These are phyloP conservation scores for Pristionchus arcanus DNA, from an alignment of 2,888 invertebrate species.

Conservation along the genomic window DNA sequence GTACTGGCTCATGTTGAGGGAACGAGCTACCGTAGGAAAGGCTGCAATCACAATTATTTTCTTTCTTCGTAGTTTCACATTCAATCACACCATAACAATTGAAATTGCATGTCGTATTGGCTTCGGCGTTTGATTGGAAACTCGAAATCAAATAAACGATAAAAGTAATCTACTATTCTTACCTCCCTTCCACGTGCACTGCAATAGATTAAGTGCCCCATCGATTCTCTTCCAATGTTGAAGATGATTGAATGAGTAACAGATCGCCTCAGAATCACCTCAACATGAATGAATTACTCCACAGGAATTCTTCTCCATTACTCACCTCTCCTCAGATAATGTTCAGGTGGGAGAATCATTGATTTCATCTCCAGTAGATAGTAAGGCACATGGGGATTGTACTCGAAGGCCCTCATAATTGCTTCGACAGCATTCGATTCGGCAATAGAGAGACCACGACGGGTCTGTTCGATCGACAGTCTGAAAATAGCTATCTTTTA, in stretches of 20 bases:
- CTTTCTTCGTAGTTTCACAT: background rate
- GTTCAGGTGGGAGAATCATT: slow-evolving; percentile 95
- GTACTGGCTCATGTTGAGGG: slow-evolving; percentile 81
- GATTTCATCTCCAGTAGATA: slow-evolving; percentile 89
- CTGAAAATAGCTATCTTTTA: slow-evolving; percentile 57
- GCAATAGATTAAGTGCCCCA: slow-evolving; percentile 92
- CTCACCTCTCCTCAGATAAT: slow-evolving; percentile 85
- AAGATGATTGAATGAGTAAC: slow-evolving; percentile 96
- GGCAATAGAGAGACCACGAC: slow-evolving; percentile 87
- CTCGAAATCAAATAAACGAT: background rate
- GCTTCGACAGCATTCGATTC: slow-evolving; percentile 91
- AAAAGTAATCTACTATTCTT: slow-evolving; percentile 62
- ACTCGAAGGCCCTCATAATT: slow-evolving; percentile 95
- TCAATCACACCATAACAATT: background rate
- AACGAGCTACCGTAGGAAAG: slow-evolving; percentile 49
- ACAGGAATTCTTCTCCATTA: no score
- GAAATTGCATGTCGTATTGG: background rate
- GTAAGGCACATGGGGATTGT: slow-evolving; percentile 91
- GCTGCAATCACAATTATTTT: slow-evolving; percentile 14
- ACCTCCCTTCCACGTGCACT: slow-evolving; percentile 94
- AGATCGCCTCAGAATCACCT: slow-evolving; percentile 96
- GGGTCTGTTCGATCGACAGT: slow-evolving; percentile 69
- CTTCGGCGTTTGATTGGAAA: background rate
- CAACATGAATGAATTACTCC: slow-evolving; percentile 49
- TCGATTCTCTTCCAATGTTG: slow-evolving; percentile 97